Conservation (phyloP, 35 echinoderm and acorn worm species). For the Chiridota heheva region DNA sequence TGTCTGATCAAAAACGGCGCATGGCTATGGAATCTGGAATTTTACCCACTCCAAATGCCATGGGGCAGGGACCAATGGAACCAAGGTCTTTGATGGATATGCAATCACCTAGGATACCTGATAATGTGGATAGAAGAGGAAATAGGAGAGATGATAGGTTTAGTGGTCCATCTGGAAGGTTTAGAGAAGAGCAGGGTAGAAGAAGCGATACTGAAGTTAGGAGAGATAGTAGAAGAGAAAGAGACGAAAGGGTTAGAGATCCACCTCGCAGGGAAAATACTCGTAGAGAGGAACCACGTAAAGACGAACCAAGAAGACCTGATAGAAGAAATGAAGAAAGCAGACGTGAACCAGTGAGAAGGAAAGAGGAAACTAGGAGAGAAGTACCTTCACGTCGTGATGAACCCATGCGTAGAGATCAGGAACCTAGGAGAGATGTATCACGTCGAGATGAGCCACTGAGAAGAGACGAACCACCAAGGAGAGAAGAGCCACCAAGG, state of each 20-base stretch:
- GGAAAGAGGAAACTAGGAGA: slow-evolving; percentile 40
- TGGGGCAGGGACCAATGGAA: slow-evolving; percentile 26
- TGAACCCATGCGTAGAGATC: slow-evolving; percentile 52
- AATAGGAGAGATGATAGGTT: slow-evolving; percentile 34
- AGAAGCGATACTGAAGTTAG: slow-evolving; percentile 33
- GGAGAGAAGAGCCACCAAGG: slow-evolving; percentile 20
- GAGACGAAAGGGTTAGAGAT: slow-evolving; percentile 22
- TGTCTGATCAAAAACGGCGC: slow-evolving; percentile 72
- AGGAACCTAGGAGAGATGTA: slow-evolving; percentile 33
- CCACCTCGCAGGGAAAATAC: slow-evolving; percentile 26
- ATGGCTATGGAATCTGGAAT: slow-evolving; percentile 43
- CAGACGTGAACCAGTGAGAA: slow-evolving; percentile 18
- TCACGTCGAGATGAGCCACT: slow-evolving; percentile 1
- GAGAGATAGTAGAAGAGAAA: slow-evolving; percentile 38
- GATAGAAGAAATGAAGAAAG: slow-evolving; percentile 47
- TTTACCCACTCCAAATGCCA: slow-evolving; percentile 2
- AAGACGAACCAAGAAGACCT: slow-evolving; percentile 43
- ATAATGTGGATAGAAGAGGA: slow-evolving; percentile 53
- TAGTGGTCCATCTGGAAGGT: slow-evolving; percentile 33
- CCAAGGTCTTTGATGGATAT: slow-evolving; percentile 25
- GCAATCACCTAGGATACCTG: background rate
- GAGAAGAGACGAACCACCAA: background rate
- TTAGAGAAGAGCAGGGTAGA: slow-evolving; percentile 46
- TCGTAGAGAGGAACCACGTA: slow-evolving; percentile 37
- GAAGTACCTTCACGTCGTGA: slow-evolving; percentile 50